Percentiles rank a stretch among this genome's conserved stretches.
phyloP scores from a whole-genome alignment of 1,140 invertebrate genomes.

The Drosophila equinoxialis region DNA sequence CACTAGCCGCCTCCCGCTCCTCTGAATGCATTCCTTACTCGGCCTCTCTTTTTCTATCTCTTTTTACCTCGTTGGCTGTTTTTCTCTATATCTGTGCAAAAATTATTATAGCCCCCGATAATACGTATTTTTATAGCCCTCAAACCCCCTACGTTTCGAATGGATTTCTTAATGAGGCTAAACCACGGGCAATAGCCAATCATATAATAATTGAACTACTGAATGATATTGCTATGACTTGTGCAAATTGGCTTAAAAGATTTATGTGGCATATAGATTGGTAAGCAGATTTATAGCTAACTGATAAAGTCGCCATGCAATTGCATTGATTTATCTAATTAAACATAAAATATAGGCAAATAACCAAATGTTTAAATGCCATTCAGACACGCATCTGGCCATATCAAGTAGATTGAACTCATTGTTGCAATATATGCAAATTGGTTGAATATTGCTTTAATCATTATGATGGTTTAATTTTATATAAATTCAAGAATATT shows the following conservation, averaged over 20 bases:
- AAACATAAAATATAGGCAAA: neutral
- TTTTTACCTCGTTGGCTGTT: too few relatives aligned
- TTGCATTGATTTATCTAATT: slow-evolving; percentile 56
- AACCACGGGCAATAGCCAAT: slow-evolving; percentile 27
- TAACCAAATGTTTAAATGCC: slow-evolving; percentile 1
- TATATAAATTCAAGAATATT: too few relatives aligned
- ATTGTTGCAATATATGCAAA: neutral
- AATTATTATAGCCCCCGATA: slow-evolving; percentile 66
- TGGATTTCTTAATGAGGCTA: slow-evolving; percentile 75
- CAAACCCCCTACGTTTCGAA: slow-evolving; percentile 16
- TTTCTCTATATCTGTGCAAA: slow-evolving; percentile 1
- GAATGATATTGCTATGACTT: slow-evolving; percentile 6
- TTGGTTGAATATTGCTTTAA: neutral
- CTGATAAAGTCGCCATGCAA: slow-evolving; percentile 26
- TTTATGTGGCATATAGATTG: slow-evolving; percentile 66
- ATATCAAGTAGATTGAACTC: neutral
- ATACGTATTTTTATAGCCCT: slow-evolving; percentile 58
- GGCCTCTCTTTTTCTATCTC: too few relatives aligned
- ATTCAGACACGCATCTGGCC: neutral
- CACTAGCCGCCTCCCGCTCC: slow-evolving; percentile 35
- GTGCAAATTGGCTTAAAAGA: slow-evolving; percentile 50
- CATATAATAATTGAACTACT: slow-evolving; percentile 17
- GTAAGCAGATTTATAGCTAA: slow-evolving; percentile 50
- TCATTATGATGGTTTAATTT: too few relatives aligned
- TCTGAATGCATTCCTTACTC: too few relatives aligned